Conservation (phyloP, 2,797 vertebrate genomes). For the Holocentrus rufus region DNA sequence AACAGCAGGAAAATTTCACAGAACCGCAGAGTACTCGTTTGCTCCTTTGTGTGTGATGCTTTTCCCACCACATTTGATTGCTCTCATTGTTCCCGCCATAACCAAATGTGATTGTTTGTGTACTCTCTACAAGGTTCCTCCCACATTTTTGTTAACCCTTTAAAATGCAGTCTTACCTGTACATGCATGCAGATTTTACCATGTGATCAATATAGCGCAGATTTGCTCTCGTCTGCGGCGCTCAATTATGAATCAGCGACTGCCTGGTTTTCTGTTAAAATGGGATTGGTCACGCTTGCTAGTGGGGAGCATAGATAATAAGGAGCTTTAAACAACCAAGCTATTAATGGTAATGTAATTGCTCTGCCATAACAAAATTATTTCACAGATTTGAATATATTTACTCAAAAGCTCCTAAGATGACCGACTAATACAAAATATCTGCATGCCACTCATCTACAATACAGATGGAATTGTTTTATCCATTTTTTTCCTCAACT, state of each 20-base stretch:
- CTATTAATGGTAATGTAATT: background rate
- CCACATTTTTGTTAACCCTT: constrained; percentile 8
- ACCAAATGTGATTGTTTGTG: background rate
- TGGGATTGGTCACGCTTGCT: background rate
- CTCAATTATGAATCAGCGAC: background rate
- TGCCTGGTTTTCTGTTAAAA: background rate
- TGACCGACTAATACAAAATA: background rate
- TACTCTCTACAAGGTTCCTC: background rate
- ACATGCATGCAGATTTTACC: background rate
- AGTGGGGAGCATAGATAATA: constrained; percentile 1
- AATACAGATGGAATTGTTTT: background rate
- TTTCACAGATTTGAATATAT: background rate
- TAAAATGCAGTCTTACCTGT: constrained; percentile 1
- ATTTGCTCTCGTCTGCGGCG: constrained; percentile 10
- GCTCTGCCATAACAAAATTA: background rate
- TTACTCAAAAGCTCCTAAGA: background rate
- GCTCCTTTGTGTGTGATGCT: background rate
- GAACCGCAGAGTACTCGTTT: too few species aligned
- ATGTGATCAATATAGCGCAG: background rate
- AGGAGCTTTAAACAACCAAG: background rate
- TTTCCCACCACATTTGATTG: background rate
- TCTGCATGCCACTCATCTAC: background rate
- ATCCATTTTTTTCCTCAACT: background rate
- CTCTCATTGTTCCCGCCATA: background rate
- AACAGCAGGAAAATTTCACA: background rate